Conservation (phyloP, 2,888 invertebrate genomes). For the Plagodis dolabraria region DNA sequence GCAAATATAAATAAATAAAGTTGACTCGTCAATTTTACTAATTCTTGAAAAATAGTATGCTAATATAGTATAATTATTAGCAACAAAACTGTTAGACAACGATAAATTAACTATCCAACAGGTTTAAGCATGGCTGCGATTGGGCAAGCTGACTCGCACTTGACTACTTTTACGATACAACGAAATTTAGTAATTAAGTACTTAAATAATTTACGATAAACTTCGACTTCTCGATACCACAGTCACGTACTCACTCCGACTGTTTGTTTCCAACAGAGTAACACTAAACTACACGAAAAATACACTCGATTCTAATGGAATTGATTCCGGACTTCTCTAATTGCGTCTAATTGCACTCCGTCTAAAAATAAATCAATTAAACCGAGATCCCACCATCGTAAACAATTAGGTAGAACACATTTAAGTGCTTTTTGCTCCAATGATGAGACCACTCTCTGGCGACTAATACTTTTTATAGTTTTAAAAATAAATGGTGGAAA, state of each 20-base stretch:
- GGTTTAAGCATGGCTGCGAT: conserved; percentile 20
- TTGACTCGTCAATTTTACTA: neutral
- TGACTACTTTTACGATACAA: conserved; percentile 29
- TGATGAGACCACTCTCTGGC: conserved; percentile 15
- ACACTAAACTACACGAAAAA: conserved; percentile 19
- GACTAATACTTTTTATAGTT: conserved; percentile 8
- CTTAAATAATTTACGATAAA: conserved; percentile 24
- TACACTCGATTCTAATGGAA: conserved; percentile 35
- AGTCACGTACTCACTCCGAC: conserved; percentile 28
- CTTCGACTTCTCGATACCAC: conserved; percentile 7
- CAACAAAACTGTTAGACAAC: conserved; percentile 1
- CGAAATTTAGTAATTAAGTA: conserved; percentile 17
- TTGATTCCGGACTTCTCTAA: conserved; percentile 31
- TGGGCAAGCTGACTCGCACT: conserved; percentile 19
- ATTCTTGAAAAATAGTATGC: neutral
- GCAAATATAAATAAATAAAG: neutral
- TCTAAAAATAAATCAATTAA: conserved; percentile 39
- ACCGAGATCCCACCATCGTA: conserved; percentile 17
- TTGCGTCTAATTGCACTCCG: conserved; percentile 30
- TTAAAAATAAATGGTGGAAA: conserved; percentile 12
- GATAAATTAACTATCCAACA: conserved; percentile 14
- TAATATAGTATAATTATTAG: conserved; percentile 6
- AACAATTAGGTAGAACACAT: conserved; percentile 21
- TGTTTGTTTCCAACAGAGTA: conserved; percentile 19
- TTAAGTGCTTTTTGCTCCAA: conserved; percentile 13